These are phyloP conservation scores for Goniozus legneri DNA, from an alignment of 1,140 invertebrate genomes.

Conservation along the genomic window DNA sequence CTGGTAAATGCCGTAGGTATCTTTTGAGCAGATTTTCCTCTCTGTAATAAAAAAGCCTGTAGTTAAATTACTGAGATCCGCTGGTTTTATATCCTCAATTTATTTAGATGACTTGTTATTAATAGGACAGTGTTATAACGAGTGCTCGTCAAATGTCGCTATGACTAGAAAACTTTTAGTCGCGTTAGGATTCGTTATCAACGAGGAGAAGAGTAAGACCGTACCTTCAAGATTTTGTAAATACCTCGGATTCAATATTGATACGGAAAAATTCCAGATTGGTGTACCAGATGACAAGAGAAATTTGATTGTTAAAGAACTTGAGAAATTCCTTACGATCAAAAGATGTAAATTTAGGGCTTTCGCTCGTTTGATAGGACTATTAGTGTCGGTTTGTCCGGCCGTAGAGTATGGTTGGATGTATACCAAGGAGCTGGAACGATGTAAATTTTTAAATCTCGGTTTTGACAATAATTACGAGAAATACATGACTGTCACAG, in stretches of 20 bases:
- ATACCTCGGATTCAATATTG: background rate
- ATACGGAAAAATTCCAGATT: background rate
- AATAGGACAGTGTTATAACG: background rate
- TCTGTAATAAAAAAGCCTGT: too few relatives aligned
- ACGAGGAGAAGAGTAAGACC: background rate
- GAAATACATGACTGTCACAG: conserved; percentile 1
- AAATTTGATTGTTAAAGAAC: background rate
- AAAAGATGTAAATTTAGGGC: conserved; percentile 7
- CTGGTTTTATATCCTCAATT: too few relatives aligned
- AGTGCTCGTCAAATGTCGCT: background rate
- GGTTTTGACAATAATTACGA: conserved; percentile 12
- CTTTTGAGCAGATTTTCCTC: too few relatives aligned
- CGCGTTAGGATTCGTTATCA: background rate
- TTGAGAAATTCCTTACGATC: background rate
- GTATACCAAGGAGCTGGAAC: conserved; percentile 11
- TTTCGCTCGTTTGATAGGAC: conserved; percentile 11
- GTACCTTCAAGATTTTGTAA: background rate
- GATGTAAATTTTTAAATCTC: conserved; percentile 12
- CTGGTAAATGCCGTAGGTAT: too few relatives aligned
- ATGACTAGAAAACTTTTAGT: background rate
- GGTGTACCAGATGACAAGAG: background rate
- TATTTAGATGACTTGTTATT: background rate
- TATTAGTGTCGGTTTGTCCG: conserved; percentile 9
- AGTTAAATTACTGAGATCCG: too few relatives aligned
- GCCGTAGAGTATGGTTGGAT: conserved; percentile 12